phyloP scores from a whole-genome alignment of 37 sponge, comb jelly and placozoan species.

The Lycopodina hypogea region DNA sequence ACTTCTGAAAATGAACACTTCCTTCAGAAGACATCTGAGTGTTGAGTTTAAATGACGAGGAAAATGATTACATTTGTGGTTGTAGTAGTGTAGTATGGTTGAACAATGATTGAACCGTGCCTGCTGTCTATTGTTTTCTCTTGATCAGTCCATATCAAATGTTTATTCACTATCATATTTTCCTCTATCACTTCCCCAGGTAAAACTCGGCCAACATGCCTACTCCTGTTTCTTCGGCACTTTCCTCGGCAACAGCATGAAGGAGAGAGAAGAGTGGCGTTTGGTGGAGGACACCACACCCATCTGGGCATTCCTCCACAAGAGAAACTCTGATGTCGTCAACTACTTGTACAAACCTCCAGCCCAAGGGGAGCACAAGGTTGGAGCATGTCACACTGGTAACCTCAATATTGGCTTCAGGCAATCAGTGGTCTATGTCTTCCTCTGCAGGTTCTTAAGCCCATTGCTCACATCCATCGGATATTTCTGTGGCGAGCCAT shows the following conservation, averaged over 20 bases:
- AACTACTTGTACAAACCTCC: slow-evolving; percentile 69
- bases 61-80: no score
- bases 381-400: background rate
- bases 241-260: slow-evolving; percentile 71
- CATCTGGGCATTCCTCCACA: slow-evolving; percentile 69
- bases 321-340: slow-evolving; percentile 33
- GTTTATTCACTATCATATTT: no score
- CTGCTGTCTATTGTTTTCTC: no score
- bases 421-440: no score
- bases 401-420: background rate
- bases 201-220: slow-evolving; percentile 70
- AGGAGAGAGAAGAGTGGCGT: slow-evolving; percentile 59
- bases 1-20: no score
- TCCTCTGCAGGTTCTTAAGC: slow-evolving; percentile 18
- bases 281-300: slow-evolving; percentile 59
- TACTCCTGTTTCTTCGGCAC: slow-evolving; percentile 84
- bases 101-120: no score
- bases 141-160: no score
- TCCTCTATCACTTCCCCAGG: slow-evolving; percentile 26
- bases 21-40: no score
- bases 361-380: background rate
- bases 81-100: no score
- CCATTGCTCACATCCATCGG: slow-evolving; percentile 28
- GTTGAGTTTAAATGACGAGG: no score
- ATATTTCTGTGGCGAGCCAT: slow-evolving; percentile 52